Evolutionary conservation across 2,113 vertebrate species (phyloP).

Genomic region (Psettodes erumei): DNA sequence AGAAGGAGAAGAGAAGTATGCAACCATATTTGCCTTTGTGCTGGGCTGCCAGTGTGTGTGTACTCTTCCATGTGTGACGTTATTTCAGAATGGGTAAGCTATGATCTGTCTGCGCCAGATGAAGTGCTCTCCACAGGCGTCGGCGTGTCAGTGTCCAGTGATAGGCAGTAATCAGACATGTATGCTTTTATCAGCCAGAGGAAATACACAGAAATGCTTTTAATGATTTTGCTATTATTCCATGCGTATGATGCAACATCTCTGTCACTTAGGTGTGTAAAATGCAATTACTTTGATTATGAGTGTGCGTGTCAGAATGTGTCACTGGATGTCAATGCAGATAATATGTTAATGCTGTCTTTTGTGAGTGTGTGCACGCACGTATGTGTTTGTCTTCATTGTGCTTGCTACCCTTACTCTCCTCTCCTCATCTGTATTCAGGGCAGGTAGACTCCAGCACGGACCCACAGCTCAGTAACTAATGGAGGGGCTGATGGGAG

Average conservation of each 20-base stretch:
- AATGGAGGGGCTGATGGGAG: conserved; percentile 85
- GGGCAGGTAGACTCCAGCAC: conserved; percentile 79
- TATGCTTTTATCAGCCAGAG: conserved; percentile 57
- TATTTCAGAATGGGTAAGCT: conserved; percentile 82
- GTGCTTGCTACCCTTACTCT: conserved; percentile 68
- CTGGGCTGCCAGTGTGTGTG: conserved; percentile 73
- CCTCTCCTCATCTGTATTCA: conserved; percentile 83
- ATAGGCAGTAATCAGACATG: conserved; percentile 50
- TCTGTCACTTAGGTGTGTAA: conserved; percentile 50
- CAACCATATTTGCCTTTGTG: conserved; percentile 83
- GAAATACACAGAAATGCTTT: conserved; percentile 52
- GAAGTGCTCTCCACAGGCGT: conserved; percentile 68
- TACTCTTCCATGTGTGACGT: conserved; percentile 81
- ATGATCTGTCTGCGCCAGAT: conserved; percentile 80
- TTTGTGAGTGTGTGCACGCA: conserved; percentile 54
- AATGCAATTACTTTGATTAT: conserved; percentile 71
- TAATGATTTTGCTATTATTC: conserved; percentile 54
- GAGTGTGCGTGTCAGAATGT: conserved; percentile 63
- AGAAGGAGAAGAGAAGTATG: conserved; percentile 60
- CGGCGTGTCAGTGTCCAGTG: conserved; percentile 56
- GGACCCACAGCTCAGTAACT: conserved; percentile 82
- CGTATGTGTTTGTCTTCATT: conserved; percentile 73
- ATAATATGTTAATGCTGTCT: conserved; percentile 68
- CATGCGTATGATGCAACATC: conserved; percentile 52
- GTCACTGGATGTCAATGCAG: conserved; percentile 60